These are phyloP conservation scores for Neuroterus valhalla DNA, from an alignment of 1,140 invertebrate genomes.

Conservation along the genomic window DNA sequence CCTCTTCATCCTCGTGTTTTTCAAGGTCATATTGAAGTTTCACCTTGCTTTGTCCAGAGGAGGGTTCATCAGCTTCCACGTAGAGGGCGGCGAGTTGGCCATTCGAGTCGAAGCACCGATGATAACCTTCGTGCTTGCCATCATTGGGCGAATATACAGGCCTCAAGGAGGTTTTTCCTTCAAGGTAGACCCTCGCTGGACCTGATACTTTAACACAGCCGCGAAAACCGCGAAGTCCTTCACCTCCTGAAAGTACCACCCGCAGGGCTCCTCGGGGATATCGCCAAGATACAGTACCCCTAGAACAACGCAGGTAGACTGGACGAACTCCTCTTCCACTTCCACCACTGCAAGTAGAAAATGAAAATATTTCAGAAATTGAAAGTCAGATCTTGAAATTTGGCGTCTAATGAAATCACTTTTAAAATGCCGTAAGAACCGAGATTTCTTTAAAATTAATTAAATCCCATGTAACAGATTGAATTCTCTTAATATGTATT, in stretches of 20 bases:
- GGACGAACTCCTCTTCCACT: slow-evolving; percentile 82
- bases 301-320: slow-evolving; percentile 85
- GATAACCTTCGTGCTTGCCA: slow-evolving; percentile 76
- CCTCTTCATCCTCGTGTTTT: slow-evolving; percentile 70
- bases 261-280: slow-evolving; percentile 85
- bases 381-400: no score
- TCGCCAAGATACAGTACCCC: slow-evolving; percentile 82
- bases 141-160: slow-evolving; percentile 80
- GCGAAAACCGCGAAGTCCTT: slow-evolving; percentile 79
- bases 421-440: no score
- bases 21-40: slow-evolving; percentile 83
- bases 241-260: slow-evolving; percentile 79
- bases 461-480: no score
- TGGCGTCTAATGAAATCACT: no score
- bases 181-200: slow-evolving; percentile 82
- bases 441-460: no score
- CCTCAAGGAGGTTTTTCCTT: slow-evolving; percentile 79
- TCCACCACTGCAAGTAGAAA: slow-evolving; percentile 62
- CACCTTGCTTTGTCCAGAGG: slow-evolving; percentile 67
- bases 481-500: no score
- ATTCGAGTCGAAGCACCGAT: slow-evolving; percentile 80
- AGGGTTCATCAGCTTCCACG: slow-evolving; percentile 78
- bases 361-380: background rate
- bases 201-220: slow-evolving; percentile 81
- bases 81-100: slow-evolving; percentile 83